Evolutionary conservation across 2,888 invertebrate genomes (phyloP).

Genomic region (Carabus problematicus): DNA sequence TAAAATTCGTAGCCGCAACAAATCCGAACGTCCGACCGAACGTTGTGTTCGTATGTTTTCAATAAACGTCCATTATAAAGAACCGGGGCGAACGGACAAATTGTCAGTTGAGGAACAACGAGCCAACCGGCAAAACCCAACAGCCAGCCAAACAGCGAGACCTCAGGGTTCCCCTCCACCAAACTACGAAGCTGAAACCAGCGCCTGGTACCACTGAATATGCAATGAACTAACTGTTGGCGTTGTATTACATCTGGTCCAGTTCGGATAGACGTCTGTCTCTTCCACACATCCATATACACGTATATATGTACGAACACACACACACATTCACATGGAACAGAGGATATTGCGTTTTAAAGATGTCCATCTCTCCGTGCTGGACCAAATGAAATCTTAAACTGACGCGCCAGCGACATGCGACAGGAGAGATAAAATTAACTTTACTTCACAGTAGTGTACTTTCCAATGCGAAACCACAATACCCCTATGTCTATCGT

Average conservation of each 20-base stretch:
- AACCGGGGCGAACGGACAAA: slow-evolving; percentile 18
- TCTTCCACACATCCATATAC: neutral
- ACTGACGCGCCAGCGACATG: slow-evolving; percentile 7
- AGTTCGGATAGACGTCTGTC: slow-evolving; percentile 18
- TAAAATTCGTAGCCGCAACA: slow-evolving; percentile 17
- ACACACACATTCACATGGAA: neutral
- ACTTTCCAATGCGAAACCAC: neutral
- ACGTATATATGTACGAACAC: neutral
- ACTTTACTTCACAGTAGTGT: slow-evolving; percentile 9
- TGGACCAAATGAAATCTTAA: slow-evolving; percentile 23
- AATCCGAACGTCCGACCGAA: slow-evolving; percentile 5
- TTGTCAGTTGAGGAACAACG: slow-evolving; percentile 17
- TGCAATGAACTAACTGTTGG: slow-evolving; percentile 22
- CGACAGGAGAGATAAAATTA: slow-evolving; percentile 8
- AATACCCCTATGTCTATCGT: neutral
- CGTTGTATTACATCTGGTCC: slow-evolving; percentile 21
- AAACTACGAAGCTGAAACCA: too few relatives aligned
- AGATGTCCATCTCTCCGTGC: slow-evolving; percentile 14
- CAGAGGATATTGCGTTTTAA: slow-evolving; percentile 25
- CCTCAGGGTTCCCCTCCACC: too few relatives aligned
- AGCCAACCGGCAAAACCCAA: neutral
- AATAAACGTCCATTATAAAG: slow-evolving; percentile 25
- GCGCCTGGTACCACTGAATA: slow-evolving; percentile 11
- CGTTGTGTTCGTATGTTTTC: slow-evolving; percentile 13
- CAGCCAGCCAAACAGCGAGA: neutral